These are phyloP conservation scores for Yoshiicerus persimilis DNA, from an alignment of 1,140 invertebrate genomes.

Conservation along the genomic window DNA sequence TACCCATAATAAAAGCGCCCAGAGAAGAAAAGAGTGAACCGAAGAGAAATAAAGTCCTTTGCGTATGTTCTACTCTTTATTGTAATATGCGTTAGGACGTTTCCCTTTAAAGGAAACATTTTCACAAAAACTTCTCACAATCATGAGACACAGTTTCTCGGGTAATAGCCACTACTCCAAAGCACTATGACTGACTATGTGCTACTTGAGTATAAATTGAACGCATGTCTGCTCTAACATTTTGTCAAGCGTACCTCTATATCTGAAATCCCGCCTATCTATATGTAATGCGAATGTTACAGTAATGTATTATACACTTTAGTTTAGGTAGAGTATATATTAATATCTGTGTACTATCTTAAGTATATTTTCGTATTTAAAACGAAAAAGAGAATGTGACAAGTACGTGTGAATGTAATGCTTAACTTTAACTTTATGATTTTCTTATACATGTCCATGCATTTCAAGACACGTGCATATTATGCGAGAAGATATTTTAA, in stretches of 20 bases:
- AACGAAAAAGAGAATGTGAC: not conserved
- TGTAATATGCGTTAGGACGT: not conserved
- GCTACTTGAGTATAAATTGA: not conserved
- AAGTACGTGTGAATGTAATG: not conserved
- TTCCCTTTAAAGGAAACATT: not conserved
- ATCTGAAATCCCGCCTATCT: too few species aligned
- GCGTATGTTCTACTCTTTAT: not conserved
- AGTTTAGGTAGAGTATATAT: too few species aligned
- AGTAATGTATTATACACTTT: too few species aligned
- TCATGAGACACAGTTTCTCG: not conserved
- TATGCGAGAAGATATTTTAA: not conserved
- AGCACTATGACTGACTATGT: not conserved
- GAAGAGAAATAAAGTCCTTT: slow-evolving; percentile 5
- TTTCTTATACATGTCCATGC: not conserved
- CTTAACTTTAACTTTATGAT: not conserved
- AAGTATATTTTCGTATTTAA: not conserved
- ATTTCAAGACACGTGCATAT: not conserved
- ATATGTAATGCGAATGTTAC: not conserved
- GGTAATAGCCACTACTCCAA: not conserved
- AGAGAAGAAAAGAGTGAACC: not conserved
- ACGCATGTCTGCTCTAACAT: too few species aligned
- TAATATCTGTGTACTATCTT: not conserved
- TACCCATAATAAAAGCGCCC: not conserved
- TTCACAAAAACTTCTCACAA: not conserved
- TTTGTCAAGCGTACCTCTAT: too few species aligned